These are phyloP conservation scores for Coryphaenoides rupestris DNA, from an alignment of 2,113 vertebrate genomes.

Conservation along the genomic window DNA sequence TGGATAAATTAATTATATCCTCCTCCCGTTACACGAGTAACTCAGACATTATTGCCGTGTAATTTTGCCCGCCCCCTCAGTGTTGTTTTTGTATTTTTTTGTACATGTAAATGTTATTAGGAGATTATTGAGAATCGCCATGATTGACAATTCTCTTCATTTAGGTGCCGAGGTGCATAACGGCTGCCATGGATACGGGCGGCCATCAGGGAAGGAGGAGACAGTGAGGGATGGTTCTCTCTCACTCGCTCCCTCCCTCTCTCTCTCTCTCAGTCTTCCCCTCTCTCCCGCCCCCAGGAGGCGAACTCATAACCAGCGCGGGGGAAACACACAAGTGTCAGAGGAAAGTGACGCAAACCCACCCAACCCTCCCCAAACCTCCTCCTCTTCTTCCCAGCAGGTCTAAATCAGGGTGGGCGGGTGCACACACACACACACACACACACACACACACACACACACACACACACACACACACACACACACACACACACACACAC, in stretches of 20 bases:
- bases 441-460: conserved; percentile 15
- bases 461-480: conserved; percentile 20
- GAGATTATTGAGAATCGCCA: conserved; percentile 21
- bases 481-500: conserved; percentile 6
- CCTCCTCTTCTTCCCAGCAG: not conserved
- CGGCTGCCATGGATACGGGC: conserved; percentile 26
- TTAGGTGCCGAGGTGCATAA: not conserved
- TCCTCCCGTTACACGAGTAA: conserved; percentile 24
- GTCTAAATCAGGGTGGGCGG: too few species aligned
- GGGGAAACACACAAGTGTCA: conserved; percentile 29
- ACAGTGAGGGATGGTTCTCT: conserved; percentile 49
- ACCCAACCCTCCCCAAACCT: conserved; percentile 4
- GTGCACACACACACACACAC: conserved; percentile 3
- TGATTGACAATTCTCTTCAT: conserved; percentile 34
- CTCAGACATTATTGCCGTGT: conserved; percentile 29
- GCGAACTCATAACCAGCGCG: not conserved
- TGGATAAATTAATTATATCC: conserved; percentile 26
- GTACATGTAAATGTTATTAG: conserved; percentile 17
- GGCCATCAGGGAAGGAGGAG: conserved; percentile 29
- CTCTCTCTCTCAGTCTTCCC: conserved; percentile 4
- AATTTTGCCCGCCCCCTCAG: conserved; percentile 6
- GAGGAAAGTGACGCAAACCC: conserved; percentile 35
- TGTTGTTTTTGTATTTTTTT: not conserved
- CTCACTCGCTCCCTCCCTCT: conserved; percentile 10
- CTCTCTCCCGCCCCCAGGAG: conserved; percentile 22